These are phyloP conservation scores for Beroe ovata DNA, from an alignment of 37 sponge, comb jelly and placozoan species.

Conservation along the genomic window DNA sequence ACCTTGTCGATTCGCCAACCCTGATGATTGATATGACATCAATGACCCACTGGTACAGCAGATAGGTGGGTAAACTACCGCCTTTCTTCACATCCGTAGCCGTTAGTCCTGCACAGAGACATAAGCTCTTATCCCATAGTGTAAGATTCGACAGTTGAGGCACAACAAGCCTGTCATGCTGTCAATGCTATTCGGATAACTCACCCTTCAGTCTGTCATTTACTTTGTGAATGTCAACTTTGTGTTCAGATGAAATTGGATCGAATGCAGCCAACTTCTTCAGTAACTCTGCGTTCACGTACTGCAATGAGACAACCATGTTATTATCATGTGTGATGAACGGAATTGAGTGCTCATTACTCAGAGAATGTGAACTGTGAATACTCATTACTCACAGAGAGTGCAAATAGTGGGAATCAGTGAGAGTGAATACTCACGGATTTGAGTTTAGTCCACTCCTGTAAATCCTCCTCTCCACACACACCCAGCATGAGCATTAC, in stretches of 20 bases:
- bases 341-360: no score
- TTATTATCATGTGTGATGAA: no score
- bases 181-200: no score
- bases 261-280: conserved; percentile 37
- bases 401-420: no score
- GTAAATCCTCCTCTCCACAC: conserved; percentile 32
- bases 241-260: neutral
- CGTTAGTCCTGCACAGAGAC: conserved; percentile 49
- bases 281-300: conserved; percentile 9
- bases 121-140: no score
- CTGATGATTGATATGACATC: conserved; percentile 52
- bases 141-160: no score
- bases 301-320: conserved; percentile 3
- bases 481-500: conserved; percentile 37
- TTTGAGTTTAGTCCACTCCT: conserved; percentile 51
- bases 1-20: conserved; percentile 43
- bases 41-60: conserved; percentile 57
- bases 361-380: no score
- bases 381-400: no score
- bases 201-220: conserved; percentile 57
- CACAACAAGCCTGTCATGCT: no score
- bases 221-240: conserved; percentile 58
- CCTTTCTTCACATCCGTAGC: conserved; percentile 54
- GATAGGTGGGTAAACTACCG: conserved; percentile 42
- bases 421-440: no score